Percentiles rank a stretch among this genome's conserved stretches.
These are phyloP conservation scores for Chondrosia reniformis DNA, from an alignment of 37 sponge, comb jelly and placozoan genomes.

Conservation along the genomic window DNA sequence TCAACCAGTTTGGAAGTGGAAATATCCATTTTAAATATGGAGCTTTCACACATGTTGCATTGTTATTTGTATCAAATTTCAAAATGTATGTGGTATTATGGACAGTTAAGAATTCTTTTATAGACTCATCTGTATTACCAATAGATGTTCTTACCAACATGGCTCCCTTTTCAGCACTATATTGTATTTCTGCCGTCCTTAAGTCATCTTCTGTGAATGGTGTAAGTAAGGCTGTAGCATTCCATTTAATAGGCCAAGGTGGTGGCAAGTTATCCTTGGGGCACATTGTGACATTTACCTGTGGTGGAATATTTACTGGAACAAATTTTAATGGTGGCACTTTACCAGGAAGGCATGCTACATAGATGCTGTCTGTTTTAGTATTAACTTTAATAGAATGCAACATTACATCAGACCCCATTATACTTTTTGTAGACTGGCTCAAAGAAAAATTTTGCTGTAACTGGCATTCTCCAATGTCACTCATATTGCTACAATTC, in stretches of 20 bases:
- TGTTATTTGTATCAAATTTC: background rate
- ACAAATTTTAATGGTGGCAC: slow-evolving; percentile 25
- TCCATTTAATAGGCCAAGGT: slow-evolving; percentile 23
- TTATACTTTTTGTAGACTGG: background rate
- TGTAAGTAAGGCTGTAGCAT: slow-evolving; percentile 25
- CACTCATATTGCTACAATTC: background rate
- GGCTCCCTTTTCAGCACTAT: slow-evolving; percentile 15
- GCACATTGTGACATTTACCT: background rate
- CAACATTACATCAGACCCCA: background rate
- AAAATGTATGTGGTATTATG: background rate
- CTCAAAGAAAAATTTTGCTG: slow-evolving; percentile 1
- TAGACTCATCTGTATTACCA: background rate
- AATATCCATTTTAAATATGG: slow-evolving; percentile 18
- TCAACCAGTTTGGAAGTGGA: slow-evolving; percentile 17
- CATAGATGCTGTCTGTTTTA: background rate
- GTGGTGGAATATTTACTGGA: slow-evolving; percentile 19
- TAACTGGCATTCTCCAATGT: slow-evolving; percentile 8
- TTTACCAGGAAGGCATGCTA: slow-evolving; percentile 23
- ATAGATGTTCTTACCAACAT: slow-evolving; percentile 14
- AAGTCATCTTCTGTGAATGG: slow-evolving; percentile 6
- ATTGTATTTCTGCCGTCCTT: slow-evolving; percentile 17
- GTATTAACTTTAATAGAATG: slow-evolving; percentile 32
- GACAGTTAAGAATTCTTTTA: slow-evolving; percentile 15
- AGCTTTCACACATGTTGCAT: slow-evolving; percentile 10
- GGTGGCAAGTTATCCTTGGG: background rate